These are phyloP conservation scores for Helogale parvula DNA, from an alignment of 2,113 vertebrate species.

Conservation along the genomic window DNA sequence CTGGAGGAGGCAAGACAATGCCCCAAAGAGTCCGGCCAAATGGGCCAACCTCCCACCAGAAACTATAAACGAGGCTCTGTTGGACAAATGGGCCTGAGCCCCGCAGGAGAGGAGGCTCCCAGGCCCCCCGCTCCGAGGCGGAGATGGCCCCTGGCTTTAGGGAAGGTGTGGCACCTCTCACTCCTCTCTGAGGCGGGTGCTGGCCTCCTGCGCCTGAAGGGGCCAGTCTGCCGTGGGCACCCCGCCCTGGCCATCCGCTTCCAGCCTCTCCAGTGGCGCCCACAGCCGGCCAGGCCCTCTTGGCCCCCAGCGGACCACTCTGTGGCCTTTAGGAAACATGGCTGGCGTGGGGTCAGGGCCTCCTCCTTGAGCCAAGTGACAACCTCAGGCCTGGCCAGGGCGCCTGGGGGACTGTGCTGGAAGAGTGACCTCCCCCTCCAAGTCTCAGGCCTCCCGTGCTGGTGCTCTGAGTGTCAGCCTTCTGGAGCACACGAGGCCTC, in stretches of 20 bases:
- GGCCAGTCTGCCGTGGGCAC: neutral
- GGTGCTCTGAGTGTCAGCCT: neutral
- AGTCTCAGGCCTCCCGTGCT: neutral
- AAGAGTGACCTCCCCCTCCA: neutral
- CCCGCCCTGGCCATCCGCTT: neutral
- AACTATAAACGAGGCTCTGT: neutral
- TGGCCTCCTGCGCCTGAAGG: neutral
- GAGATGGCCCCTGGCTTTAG: neutral
- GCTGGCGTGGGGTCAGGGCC: neutral
- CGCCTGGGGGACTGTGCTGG: rapidly evolving
- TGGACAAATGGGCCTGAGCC: neutral
- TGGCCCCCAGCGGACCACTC: neutral
- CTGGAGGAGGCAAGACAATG: neutral
- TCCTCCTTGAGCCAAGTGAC: neutral
- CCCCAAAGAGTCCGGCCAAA: neutral
- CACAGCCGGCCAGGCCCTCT: neutral
- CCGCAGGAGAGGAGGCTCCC: neutral
- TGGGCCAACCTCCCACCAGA: neutral
- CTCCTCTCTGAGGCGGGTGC: neutral
- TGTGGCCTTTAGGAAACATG: neutral
- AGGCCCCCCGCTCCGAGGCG: neutral
- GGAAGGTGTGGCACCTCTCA: neutral
- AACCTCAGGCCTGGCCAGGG: neutral
- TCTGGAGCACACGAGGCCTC: neutral
- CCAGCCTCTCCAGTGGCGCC: neutral